phyloP scores from a whole-genome alignment of 2,797 vertebrate genomes.

The Sebastes taczanowskii region DNA sequence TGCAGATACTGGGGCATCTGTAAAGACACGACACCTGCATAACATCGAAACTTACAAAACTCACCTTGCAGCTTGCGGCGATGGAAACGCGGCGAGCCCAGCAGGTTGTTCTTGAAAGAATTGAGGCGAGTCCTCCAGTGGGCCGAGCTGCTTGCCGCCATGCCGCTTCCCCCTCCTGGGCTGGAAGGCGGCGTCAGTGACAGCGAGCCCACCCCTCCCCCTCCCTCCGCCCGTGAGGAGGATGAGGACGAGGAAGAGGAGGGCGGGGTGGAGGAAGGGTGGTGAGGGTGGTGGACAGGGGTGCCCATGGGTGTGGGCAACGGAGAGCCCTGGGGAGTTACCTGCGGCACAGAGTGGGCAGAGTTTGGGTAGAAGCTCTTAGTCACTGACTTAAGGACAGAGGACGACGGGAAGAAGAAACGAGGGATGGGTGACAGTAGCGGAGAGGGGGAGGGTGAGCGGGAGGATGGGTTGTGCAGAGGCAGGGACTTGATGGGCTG shows the following conservation, averaged over 20 bases:
- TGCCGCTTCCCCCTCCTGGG: slow-evolving; percentile 84
- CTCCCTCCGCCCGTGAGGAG: slow-evolving; percentile 83
- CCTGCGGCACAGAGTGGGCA: slow-evolving; percentile 87
- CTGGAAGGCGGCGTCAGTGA: slow-evolving; percentile 88
- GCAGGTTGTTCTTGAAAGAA: slow-evolving; percentile 94
- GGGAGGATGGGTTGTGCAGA: slow-evolving; percentile 85
- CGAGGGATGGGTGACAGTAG: slow-evolving; percentile 85
- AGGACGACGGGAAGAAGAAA: slow-evolving; percentile 88
- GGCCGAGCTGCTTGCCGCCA: slow-evolving; percentile 89
- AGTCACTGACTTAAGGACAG: slow-evolving; percentile 87
- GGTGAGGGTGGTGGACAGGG: slow-evolving; percentile 92
- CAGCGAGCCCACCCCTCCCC: slow-evolving; percentile 84
- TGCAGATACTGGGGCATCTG: neutral
- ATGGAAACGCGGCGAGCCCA: slow-evolving; percentile 93
- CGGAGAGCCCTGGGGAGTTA: slow-evolving; percentile 90
- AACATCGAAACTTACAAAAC: neutral
- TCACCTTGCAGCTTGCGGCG: slow-evolving; percentile 94
- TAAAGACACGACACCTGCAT: neutral
- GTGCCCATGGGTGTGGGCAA: slow-evolving; percentile 92
- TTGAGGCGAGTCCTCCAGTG: slow-evolving; percentile 95
- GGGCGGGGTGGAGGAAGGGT: slow-evolving; percentile 89
- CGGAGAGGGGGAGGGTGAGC: slow-evolving; percentile 87
- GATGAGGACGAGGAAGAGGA: slow-evolving; percentile 90
- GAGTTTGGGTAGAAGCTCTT: slow-evolving; percentile 87
- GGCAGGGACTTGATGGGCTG: slow-evolving; percentile 89